Conservation (phyloP, 2,113 vertebrate species). For the Hemichromis elongatus region DNA sequence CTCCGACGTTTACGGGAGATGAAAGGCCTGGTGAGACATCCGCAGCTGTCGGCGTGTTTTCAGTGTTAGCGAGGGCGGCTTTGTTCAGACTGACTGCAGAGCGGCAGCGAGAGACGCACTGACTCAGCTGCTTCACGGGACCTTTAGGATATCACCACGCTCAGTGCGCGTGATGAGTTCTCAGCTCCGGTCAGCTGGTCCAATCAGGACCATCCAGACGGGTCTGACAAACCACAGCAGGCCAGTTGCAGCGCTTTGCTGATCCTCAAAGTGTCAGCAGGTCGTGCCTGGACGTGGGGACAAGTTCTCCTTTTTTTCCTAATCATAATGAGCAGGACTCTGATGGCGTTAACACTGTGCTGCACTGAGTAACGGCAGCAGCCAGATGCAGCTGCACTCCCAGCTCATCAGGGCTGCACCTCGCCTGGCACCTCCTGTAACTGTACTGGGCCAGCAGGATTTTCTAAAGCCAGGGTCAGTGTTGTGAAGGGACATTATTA, state of each 20-base stretch:
- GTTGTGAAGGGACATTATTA: background rate
- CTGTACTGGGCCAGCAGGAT: background rate
- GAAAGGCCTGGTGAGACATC: background rate
- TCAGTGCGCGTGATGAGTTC: background rate
- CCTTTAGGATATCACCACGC: background rate
- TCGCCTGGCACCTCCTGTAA: background rate
- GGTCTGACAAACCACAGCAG: background rate
- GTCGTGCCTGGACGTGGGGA: background rate
- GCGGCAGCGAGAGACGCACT: background rate
- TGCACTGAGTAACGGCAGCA: background rate
- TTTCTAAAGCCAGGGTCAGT: background rate
- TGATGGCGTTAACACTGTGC: background rate
- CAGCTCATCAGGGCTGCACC: background rate
- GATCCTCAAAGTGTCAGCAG: background rate
- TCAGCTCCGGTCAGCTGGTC: background rate
- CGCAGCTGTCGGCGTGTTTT: background rate
- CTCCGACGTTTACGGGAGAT: background rate
- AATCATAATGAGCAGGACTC: background rate
- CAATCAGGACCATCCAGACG: background rate
- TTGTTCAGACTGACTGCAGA: background rate
- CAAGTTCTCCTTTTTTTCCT: background rate
- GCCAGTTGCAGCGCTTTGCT: background rate
- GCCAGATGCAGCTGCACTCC: background rate
- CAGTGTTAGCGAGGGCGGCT: rapidly evolving
- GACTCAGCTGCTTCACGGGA: background rate